phyloP scores from a whole-genome alignment of 1,140 invertebrate genomes.

The Sipha flava region DNA sequence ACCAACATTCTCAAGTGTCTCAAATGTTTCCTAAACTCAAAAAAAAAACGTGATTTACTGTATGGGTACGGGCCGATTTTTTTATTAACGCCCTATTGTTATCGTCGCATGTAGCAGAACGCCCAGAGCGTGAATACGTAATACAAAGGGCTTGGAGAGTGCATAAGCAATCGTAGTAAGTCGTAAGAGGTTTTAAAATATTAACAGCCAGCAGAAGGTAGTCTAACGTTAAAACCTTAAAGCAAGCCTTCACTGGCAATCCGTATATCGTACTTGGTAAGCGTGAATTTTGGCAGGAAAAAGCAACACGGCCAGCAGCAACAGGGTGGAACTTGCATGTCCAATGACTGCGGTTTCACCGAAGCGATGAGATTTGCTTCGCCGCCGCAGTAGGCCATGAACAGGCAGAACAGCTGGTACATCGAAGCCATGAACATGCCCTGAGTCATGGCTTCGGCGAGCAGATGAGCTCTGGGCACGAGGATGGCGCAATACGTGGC shows the following conservation, averaged over 20 bases:
- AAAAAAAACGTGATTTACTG: background rate
- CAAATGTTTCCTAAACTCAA: constrained; percentile 46
- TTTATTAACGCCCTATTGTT: too few relatives aligned
- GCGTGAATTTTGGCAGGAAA: constrained; percentile 47
- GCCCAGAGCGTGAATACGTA: too few relatives aligned
- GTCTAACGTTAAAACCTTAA: too few relatives aligned
- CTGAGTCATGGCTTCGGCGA: constrained; percentile 55
- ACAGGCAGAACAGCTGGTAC: constrained; percentile 54
- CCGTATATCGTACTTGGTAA: constrained; percentile 47
- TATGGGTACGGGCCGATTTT: too few relatives aligned
- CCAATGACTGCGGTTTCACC: constrained; percentile 46
- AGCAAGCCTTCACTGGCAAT: too few relatives aligned
- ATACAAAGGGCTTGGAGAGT: too few relatives aligned
- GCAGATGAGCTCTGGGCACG: constrained; percentile 51
- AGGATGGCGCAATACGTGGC: constrained; percentile 50
- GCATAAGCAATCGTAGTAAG: too few relatives aligned
- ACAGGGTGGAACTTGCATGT: constrained; percentile 51
- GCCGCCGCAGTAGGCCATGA: constrained; percentile 54
- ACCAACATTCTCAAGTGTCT: constrained; percentile 48
- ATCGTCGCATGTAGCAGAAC: too few relatives aligned
- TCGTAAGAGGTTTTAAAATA: too few relatives aligned
- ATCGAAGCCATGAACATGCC: constrained; percentile 53
- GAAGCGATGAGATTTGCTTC: constrained; percentile 49
- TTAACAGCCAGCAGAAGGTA: too few relatives aligned
- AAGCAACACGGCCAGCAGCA: constrained; percentile 56